Percentiles rank a stretch among this genome's conserved stretches.
These are phyloP conservation scores for Criorhina ranunculi DNA, from an alignment of 2,888 invertebrate species.

Conservation along the genomic window DNA sequence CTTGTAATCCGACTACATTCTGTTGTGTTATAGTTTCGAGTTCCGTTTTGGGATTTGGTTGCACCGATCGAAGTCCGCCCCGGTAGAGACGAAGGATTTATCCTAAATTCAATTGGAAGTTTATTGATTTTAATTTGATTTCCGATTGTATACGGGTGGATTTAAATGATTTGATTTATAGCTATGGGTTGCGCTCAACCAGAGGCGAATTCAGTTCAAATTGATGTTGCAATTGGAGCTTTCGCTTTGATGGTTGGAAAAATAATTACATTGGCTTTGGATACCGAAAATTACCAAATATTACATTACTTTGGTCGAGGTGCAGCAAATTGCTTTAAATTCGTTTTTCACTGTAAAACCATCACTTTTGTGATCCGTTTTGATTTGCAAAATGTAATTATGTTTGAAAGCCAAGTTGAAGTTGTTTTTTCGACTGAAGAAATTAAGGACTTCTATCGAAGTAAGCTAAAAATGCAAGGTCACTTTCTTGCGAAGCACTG, in stretches of 20 bases:
- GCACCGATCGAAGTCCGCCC: neutral
- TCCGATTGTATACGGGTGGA: slow-evolving; percentile 13
- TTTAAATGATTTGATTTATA: slow-evolving; percentile 40
- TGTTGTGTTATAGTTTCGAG: neutral
- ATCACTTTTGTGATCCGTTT: too few species aligned
- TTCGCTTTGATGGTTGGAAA: slow-evolving; percentile 4
- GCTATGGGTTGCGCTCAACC: neutral
- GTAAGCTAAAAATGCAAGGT: too few species aligned
- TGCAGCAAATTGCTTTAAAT: too few species aligned
- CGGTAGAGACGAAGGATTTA: slow-evolving; percentile 7
- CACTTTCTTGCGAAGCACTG: too few species aligned
- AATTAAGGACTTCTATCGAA: too few species aligned
- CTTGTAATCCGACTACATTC: neutral
- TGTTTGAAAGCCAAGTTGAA: too few species aligned
- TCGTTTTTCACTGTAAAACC: too few species aligned
- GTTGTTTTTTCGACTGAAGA: too few species aligned
- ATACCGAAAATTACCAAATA: too few species aligned
- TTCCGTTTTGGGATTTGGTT: neutral
- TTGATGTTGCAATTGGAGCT: slow-evolving; percentile 16
- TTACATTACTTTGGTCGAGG: too few species aligned
- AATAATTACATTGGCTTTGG: neutral
- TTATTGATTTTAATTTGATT: slow-evolving; percentile 43
- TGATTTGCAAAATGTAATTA: too few species aligned
- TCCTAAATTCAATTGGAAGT: slow-evolving; percentile 17
- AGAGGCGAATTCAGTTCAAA: slow-evolving; percentile 9